phyloP scores from a whole-genome alignment of 2,888 invertebrate genomes.

The Polia nebulosa region DNA sequence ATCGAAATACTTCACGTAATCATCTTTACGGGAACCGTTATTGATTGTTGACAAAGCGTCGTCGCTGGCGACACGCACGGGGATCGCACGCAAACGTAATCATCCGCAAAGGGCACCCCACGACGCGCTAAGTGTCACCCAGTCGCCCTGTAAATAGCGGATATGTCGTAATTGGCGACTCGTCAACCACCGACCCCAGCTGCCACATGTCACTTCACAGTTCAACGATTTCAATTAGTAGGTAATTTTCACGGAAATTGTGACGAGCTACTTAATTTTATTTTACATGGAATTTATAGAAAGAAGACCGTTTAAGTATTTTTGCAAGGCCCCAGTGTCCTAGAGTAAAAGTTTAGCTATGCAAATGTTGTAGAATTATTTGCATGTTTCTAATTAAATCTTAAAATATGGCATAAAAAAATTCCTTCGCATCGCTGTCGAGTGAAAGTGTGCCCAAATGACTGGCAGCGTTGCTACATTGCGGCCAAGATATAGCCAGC shows the following conservation, averaged over 20 bases:
- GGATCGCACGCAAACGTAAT: slow-evolving; percentile 47
- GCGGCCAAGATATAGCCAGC: too few species aligned
- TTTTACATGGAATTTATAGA: not conserved
- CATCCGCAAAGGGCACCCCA: slow-evolving; percentile 40
- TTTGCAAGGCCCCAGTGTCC: not conserved
- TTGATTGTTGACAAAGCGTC: slow-evolving; percentile 20
- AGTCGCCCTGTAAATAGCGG: slow-evolving; percentile 46
- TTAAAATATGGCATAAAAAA: too few species aligned
- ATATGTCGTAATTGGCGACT: slow-evolving; percentile 54
- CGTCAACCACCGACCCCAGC: slow-evolving; percentile 27
- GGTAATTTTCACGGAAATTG: slow-evolving; percentile 6
- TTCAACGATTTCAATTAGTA: slow-evolving; percentile 30
- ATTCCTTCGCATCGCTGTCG: too few species aligned
- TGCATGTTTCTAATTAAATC: too few species aligned
- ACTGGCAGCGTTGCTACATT: too few species aligned
- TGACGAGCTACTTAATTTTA: not conserved
- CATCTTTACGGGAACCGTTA: not conserved
- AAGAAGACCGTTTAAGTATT: not conserved
- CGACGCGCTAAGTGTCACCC: slow-evolving; percentile 43
- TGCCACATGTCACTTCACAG: slow-evolving; percentile 46
- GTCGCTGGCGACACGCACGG: slow-evolving; percentile 31
- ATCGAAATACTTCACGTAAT: not conserved
- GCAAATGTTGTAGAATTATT: too few species aligned
- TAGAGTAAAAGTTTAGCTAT: too few species aligned
- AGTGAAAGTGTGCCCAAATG: too few species aligned